Evolutionary conservation across 1,140 invertebrate genomes (phyloP), one percentile per base, ranked within the genome.

Genomic region (Sycophaga agraensis): DNA sequence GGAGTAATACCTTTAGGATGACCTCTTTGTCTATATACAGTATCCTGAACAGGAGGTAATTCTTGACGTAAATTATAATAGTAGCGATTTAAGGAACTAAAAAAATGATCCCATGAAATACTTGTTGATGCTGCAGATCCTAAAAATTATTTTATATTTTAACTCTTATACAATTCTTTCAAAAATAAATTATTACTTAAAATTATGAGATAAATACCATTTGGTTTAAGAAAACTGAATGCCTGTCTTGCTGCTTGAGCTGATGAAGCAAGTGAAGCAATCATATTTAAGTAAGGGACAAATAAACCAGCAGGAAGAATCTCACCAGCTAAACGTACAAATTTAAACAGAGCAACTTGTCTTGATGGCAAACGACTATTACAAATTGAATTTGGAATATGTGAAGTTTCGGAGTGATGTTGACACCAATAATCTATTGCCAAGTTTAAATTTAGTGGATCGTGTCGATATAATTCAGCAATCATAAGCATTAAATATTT

Each of bases 51-150:
- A 0, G 84, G 80, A 6, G 87, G 85, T 4, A 84, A 70, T 75
- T 94, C 90, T 64, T 88, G 85, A 19, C 88, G 75, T 11, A 92
- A 72, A 71, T 84, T 85, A 31, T 76, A 82, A 68, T 88, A 88
- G 68, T 91, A 97, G 65, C 89, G 87, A 56, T 87, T 85, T 37
- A 98, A 82, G 0, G 93, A 93, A 6, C 83, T 84, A 68, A 97
- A 95, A 73, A 97, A 93, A 71, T 95, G 92, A 71, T 95, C 91
- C 90, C 92, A 93, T 0, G 90, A 91, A 14, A 94, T 78, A 4
- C 83, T 84, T 42, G 78, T 79, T 21, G 79, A 80, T 45, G 75
- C 82, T 14, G 77, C 81, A 60, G 77, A 63, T 16, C 80, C 78
- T 79, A 34, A n/a, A 66, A 55, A 45, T 39, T 50, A 60, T 24